These are phyloP conservation scores for Melitaea athalia DNA, from an alignment of 2,888 invertebrate genomes.

Conservation along the genomic window DNA sequence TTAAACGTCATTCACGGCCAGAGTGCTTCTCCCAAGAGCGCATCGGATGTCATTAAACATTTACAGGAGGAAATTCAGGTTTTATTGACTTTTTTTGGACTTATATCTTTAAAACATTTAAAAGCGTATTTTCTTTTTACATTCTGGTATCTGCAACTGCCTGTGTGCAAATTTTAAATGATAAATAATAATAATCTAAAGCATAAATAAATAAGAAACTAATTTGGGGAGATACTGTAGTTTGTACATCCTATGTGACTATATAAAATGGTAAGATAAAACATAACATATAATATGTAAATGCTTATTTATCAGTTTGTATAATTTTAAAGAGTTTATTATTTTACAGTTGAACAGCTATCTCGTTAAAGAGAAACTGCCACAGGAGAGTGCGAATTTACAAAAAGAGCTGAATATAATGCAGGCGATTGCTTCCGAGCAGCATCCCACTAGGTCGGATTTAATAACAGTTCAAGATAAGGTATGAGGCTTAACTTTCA, in stretches of 20 bases:
- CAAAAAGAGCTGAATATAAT: slow-evolving; percentile 87
- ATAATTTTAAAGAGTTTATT: too few species aligned
- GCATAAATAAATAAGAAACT: too few species aligned
- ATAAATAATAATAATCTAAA: too few species aligned
- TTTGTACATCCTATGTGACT: too few species aligned
- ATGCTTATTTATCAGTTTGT: too few species aligned
- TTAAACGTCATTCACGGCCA: slow-evolving; percentile 81
- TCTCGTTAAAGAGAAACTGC: slow-evolving; percentile 89
- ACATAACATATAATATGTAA: too few species aligned
- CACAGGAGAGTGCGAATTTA: slow-evolving; percentile 85
- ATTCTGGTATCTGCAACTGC: too few species aligned
- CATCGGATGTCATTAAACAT: slow-evolving; percentile 86
- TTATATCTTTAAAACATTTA: too few species aligned
- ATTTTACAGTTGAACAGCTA: slow-evolving; percentile 85
- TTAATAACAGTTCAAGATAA: slow-evolving; percentile 84
- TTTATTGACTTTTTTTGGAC: slow-evolving; percentile 14
- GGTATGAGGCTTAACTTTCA: slow-evolving; percentile 59
- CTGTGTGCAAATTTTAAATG: too few species aligned
- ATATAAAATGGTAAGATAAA: too few species aligned
- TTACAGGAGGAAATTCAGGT: slow-evolving; percentile 89
- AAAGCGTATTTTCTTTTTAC: too few species aligned
- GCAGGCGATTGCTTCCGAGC: slow-evolving; percentile 85
- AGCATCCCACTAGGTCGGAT: slow-evolving; percentile 85
- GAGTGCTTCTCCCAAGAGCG: slow-evolving; percentile 74
- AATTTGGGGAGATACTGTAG: too few species aligned